These are phyloP conservation scores for Drosophila obscura DNA, from an alignment of 1,140 invertebrate species.

Conservation along the genomic window DNA sequence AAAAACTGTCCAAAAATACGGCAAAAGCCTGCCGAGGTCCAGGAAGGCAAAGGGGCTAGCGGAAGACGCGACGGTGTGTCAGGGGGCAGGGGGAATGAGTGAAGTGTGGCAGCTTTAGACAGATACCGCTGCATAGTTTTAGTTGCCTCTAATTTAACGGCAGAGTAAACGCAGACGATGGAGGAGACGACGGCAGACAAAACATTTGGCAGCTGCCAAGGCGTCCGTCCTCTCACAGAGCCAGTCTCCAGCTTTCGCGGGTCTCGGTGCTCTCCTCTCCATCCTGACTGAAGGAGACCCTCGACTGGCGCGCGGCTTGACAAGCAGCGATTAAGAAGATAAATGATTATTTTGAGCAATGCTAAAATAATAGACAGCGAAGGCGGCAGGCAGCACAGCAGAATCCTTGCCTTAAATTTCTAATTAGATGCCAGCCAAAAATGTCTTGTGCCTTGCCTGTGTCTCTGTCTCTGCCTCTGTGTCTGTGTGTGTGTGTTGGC, in stretches of 20 bases:
- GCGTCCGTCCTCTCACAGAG: conserved; percentile 1
- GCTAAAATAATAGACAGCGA: conserved; percentile 51
- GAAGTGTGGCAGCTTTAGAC: conserved; percentile 49
- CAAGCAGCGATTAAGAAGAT: conserved; percentile 71
- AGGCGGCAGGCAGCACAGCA: neutral
- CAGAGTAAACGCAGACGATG: conserved; percentile 49
- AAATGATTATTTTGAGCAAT: conserved; percentile 78
- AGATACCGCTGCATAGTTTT: conserved; percentile 48
- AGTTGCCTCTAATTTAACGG: conserved; percentile 70
- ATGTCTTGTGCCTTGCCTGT: neutral
- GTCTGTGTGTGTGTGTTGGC: neutral
- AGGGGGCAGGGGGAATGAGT: conserved; percentile 1
- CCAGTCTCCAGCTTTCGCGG: neutral
- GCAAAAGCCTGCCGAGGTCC: no score
- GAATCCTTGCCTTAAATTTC: conserved; percentile 56
- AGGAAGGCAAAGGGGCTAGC: no score
- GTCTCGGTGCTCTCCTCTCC: neutral
- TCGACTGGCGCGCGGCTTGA: conserved; percentile 23
- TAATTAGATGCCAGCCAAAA: conserved; percentile 52
- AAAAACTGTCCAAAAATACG: no score
- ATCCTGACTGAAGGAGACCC: no score
- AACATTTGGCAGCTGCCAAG: conserved; percentile 68
- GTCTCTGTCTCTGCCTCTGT: conserved; percentile 13
- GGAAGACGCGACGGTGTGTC: no score
- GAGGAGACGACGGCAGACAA: conserved; percentile 43